These are phyloP conservation scores for Zaprionus taronus DNA, from an alignment of 1,140 invertebrate genomes.

Conservation along the genomic window DNA sequence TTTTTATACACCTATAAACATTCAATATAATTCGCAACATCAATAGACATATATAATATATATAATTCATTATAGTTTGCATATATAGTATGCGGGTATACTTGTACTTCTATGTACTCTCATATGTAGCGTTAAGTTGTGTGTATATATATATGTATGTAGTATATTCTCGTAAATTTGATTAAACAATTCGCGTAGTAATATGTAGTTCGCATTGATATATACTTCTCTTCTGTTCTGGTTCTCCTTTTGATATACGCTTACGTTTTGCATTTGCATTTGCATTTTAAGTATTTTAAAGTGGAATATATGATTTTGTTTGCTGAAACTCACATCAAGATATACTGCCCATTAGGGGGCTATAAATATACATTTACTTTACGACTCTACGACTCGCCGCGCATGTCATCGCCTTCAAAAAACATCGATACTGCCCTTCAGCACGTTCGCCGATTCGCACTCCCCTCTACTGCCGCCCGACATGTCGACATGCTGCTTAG, in stretches of 20 bases:
- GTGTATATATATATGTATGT: background rate
- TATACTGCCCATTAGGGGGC: constrained; percentile 32
- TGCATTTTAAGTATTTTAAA: constrained; percentile 37
- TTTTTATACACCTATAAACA: constrained; percentile 76
- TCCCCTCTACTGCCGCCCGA: background rate
- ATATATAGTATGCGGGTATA: constrained; percentile 28
- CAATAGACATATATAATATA: constrained; percentile 47
- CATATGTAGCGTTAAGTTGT: constrained; percentile 2
- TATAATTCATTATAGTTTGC: constrained; percentile 16
- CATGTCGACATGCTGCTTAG: constrained; percentile 86
- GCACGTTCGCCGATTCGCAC: background rate
- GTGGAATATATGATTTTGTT: constrained; percentile 39
- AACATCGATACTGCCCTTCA: constrained; percentile 15
- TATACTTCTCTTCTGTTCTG: constrained; percentile 1
- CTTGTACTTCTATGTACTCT: constrained; percentile 27
- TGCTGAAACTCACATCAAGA: constrained; percentile 45
- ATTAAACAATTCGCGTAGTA: constrained; percentile 34
- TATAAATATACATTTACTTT: constrained; percentile 45
- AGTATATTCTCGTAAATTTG: constrained; percentile 32
- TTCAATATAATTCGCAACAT: constrained; percentile 20
- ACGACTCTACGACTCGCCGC: constrained; percentile 5
- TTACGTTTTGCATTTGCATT: constrained; percentile 25
- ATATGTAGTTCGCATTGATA: constrained; percentile 47
- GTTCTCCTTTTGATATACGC: constrained; percentile 10
- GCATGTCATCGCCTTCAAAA: constrained; percentile 10